A percentile compares a stretch with the other conserved stretches of the same genome.
phyloP scores from a whole-genome alignment of 1,140 invertebrate genomes.

The Oncopeltus fasciatus region DNA sequence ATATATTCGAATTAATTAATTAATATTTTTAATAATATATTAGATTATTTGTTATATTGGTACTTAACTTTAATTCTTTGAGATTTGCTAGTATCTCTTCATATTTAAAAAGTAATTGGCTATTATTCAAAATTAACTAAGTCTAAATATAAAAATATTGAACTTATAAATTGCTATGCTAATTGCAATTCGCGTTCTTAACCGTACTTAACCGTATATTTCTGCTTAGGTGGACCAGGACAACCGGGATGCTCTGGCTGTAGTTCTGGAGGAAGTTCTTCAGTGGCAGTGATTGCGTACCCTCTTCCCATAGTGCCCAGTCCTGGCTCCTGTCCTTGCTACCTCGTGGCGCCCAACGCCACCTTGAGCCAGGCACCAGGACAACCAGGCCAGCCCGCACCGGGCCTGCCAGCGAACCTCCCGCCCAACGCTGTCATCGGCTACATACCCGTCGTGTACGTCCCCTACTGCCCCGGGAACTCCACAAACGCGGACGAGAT shows the following conservation, averaged over 20 bases:
- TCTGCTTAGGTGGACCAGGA: constrained; percentile 11
- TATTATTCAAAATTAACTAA: no score
- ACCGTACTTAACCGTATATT: no score
- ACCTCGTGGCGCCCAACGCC: constrained; percentile 33
- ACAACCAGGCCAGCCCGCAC: not conserved
- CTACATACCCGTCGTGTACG: constrained; percentile 42
- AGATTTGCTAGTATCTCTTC: no score
- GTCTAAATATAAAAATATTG: no score
- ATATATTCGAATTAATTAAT: no score
- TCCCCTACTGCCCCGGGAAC: constrained; percentile 40
- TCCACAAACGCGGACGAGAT: constrained; percentile 30
- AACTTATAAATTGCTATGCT: no score
- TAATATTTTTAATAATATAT: no score
- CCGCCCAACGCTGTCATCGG: constrained; percentile 37
- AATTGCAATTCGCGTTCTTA: no score
- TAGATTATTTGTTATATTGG: no score
- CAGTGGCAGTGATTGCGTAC: constrained; percentile 33
- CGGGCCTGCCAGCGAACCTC: constrained; percentile 8
- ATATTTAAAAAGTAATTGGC: no score
- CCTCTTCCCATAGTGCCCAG: constrained; percentile 38
- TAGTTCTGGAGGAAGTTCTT: constrained; percentile 14
- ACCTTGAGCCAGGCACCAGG: constrained; percentile 1
- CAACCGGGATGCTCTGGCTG: constrained; percentile 19
- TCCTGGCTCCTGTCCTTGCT: constrained; percentile 37
- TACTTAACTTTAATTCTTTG: no score